Evolutionary conservation across 1,140 invertebrate genomes (phyloP), one percentile per base, ranked within the genome.

Genomic region (Heliothis virescens): DNA sequence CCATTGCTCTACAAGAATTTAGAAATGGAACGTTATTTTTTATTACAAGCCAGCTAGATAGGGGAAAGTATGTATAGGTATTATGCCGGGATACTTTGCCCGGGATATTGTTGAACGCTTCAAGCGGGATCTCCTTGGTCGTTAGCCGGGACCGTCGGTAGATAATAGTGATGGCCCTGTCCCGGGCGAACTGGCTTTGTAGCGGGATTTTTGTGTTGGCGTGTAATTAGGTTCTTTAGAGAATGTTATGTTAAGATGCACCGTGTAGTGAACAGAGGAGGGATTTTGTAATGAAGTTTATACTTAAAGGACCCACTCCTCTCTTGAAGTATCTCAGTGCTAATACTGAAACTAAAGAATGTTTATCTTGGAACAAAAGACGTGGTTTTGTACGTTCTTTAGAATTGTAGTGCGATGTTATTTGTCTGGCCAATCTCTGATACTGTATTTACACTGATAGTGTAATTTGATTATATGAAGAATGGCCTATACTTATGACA

Each of bases 1-100:
- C 73, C 73, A 63, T 76, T 52, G 74, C 47, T 65, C 48, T 76
- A 65, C 21, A 76, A 76, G 29, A 76, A 76, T 76, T 60, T 47
- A 65, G 55, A 34, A 41, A 5, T 26, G 60, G 48, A 21, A 65
- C 74, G 65, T 76, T 76, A 76, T 76, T 65, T 76, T 76, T 76
- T 76, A 76, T 76, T 75, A 75, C 50, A 60, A 48, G 5, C 41
- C 41, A 74, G 21, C 55, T 55, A 65, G 74, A 76, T 53, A 47
- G 72, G 29, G 3, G 55, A 59, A 47, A 59, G 13, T 9, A 29
- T 47, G 52, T 60, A 48, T 60, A 63, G 41, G 16, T 18, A 55
- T 21, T 34, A 73, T 29, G 41, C 53, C 10, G 53, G 55, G 41
- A 52, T n/a, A 75, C 57, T 26, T 48, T 62, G 41, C 47, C 60